Base-by-base conservation (phyloP, 1,140 invertebrate species). In the Eupeodes corollae region DNA sequence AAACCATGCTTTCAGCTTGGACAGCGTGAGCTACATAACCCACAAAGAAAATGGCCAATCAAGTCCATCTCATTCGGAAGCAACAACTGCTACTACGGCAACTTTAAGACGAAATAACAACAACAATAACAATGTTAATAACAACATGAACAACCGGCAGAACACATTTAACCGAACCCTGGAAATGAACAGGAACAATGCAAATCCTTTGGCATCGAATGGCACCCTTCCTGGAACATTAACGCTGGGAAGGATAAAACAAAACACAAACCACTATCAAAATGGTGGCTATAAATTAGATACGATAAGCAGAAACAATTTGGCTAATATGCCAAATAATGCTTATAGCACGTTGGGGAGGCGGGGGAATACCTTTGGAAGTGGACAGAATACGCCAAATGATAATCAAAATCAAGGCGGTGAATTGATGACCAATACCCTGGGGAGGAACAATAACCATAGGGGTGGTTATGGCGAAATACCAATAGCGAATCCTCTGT, bases 1-100 rank as follows among this genome's bases (percentile, higher is more conserved):
- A 61, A 89, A 89, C 70, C 87, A 89, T 58, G 83, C 86, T 1
- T 91, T 89, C 58, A 88, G 82, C 49, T 72, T 89, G 49, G 85
- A 89, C 56, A 88, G 84, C 58, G 85, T 89, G 18, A 86, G 84
- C 59, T 88, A 89, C 57, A 83, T 89, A 51, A 85, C 84, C 41
- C 65, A 68, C 50, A 88, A 87, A 73, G 84, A 86, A 54, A 84
- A 83, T 55, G 82, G 82, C 42, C 83, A 86, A 67, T 75, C 82
- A 50, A 87, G 84, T 71, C 85, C 84, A 12, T 82, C 84, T 1
- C 80, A 86, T 56, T 86, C 84, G 1, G 85, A 88, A 57, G 84
- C 84, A 3, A 86, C 84, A 1, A 88, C 85, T 0, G 65, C 63
- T 1, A 84, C 84, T 0, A 74, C 86, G 39, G 83, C 86, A 56